Percentiles rank a stretch among this genome's conserved stretches.
Conservation (phyloP, 2,888 invertebrate genomes). For the Rhamnusium bicolor region DNA sequence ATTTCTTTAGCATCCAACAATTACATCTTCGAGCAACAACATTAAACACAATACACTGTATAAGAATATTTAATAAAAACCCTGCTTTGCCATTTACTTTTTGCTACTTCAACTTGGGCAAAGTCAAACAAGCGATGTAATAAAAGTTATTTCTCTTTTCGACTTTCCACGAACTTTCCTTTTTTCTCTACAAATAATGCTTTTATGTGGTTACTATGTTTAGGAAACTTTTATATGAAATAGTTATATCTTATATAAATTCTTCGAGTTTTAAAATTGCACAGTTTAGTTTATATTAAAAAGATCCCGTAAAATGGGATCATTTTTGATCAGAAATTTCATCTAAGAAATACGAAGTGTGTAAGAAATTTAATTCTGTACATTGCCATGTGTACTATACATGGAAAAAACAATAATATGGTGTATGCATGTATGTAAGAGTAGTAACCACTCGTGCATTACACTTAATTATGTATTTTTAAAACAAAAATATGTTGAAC, state of each 20-base stretch:
- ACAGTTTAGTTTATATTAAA: neutral
- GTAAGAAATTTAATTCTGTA: neutral
- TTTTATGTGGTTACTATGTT: conserved; percentile 15
- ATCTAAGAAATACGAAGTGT: neutral
- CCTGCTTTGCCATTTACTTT: conserved; percentile 6
- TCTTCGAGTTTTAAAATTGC: neutral
- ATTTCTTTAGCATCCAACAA: neutral
- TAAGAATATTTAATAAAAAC: conserved; percentile 27
- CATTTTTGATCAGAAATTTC: neutral
- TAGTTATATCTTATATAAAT: conserved; percentile 20
- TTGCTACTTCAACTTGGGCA: neutral
- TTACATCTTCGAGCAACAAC: neutral
- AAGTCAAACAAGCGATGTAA: conserved; percentile 20
- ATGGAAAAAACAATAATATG: no score
- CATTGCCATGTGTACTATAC: no score
- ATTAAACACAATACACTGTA: neutral
- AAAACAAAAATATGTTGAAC: no score
- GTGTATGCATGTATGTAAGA: no score
- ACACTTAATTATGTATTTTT: no score
- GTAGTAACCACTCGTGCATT: no score
- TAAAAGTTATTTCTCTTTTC: conserved; percentile 28
- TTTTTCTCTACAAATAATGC: conserved; percentile 33
- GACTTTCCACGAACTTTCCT: conserved; percentile 28
- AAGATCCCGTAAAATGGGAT: neutral
- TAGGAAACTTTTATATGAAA: conserved; percentile 29